Evolutionary conservation across 2,888 invertebrate species (phyloP), one percentile per base, ranked within the genome.

Genomic region (Epirrhoe tristata): DNA sequence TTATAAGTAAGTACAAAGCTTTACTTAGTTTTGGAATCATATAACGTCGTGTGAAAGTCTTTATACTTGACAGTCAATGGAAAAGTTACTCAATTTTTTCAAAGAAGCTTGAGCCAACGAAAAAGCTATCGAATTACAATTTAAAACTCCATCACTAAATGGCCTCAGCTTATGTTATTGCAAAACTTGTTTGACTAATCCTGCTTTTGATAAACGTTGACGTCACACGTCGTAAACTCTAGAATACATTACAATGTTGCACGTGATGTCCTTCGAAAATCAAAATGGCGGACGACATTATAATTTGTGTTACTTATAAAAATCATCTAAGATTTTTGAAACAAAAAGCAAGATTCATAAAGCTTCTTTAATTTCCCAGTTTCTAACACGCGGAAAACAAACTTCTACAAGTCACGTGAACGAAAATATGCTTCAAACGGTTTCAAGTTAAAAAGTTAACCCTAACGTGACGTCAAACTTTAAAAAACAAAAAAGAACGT

Each of bases 401-500:
- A 34, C 34, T 34, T 10, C n/a, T n/a, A n/a, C n/a, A 36, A 2
- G 39, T 24, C 46, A 58, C 53, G 36, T 56, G 55, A 55, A 36
- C 50, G 16, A 51, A 51, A 51, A 50, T 4, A 51, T 31, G 5
- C 31, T 12, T 51, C 17, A 51, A 17, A 46, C n/a, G 46, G 0
- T 46, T n/a, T 16, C 24, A 53, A 48, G 48, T 48, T 48, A 3
- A 50, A 61, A 64, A 67, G 57, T 63, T 54, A 36, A 43, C 39
- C 39, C 39, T 43, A 43, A 66, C 56, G 51, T 66, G 68, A 61
- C 63, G 69, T 53, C 31, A 63, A 53, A 36, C 50, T 36, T 14
- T 10, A 17, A 53, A 61, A 60, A 51, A 60, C 53, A 67, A 69
- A 77, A 67, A 82, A 79, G 12, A 54, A 54, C 81, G 71, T 78